Evolutionary conservation across 2,797 vertebrate species (phyloP).

Genomic region (Peromyscus aztecus): DNA sequence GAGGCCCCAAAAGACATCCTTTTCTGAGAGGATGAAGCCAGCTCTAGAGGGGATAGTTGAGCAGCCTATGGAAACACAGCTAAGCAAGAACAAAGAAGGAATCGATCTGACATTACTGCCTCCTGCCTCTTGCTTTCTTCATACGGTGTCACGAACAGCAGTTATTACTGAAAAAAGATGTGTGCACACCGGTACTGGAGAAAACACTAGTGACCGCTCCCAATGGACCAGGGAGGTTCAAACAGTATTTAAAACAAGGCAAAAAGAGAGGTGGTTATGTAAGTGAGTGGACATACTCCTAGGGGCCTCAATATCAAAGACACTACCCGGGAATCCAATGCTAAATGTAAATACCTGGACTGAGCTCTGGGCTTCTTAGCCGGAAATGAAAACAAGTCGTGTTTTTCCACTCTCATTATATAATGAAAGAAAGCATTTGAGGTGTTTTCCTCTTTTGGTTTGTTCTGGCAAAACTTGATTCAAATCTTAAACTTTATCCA

Average conservation of each 20-base stretch:
- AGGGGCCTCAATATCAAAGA: neutral
- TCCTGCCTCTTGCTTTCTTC: neutral
- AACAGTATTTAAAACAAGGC: neutral
- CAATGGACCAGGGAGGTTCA: neutral
- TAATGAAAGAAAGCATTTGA: neutral
- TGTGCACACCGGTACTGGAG: neutral
- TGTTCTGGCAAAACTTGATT: neutral
- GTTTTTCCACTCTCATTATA: neutral
- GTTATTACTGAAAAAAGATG: neutral
- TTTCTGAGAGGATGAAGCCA: neutral
- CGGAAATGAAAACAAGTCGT: neutral
- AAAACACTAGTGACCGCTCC: neutral
- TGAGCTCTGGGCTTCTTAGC: neutral
- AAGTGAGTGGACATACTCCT: neutral
- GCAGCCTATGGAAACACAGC: neutral
- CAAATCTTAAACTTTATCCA: conserved; percentile 29
- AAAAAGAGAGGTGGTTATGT: neutral
- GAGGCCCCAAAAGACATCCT: neutral
- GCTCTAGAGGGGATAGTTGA: neutral
- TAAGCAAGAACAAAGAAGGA: neutral
- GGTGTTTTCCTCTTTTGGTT: neutral
- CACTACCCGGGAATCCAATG: neutral
- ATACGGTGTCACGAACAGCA: neutral
- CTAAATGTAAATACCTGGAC: neutral
- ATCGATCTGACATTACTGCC: neutral